Base-by-base conservation (phyloP, 2,888 invertebrate genomes). In the Pemphredon lugubris region DNA sequence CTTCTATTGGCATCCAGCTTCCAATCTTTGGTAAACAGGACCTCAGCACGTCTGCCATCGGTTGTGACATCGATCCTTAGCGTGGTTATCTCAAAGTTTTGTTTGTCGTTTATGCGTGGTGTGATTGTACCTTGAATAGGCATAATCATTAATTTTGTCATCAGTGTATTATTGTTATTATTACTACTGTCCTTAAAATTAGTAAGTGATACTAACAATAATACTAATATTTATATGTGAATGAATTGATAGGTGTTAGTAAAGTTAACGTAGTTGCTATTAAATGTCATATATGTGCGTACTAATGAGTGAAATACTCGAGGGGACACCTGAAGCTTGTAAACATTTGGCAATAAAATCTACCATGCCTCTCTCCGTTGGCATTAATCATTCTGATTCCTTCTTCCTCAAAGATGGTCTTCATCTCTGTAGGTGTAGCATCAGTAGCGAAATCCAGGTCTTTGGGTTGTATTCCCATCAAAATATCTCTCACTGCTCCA, bases 361-460 rank as follows among this genome's bases (percentile, higher is more conserved):
- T 48, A 0, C 99, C 98, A 91, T 98, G 98, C 85, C 95, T 96
- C 88, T 98, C 97, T 4, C 98, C 97, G 88, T 94, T 96, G 71
- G 92, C 92, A 90, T 99, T 98, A 18, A 99, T 95, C 95, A 98
- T 95, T 73, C 99, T 92, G 26, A 81, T 21, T 54, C 93, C 91
- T 91, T 98, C 97, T 48, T 91, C 90, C 4, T 91, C 93, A 86
- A 99, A 98, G 94, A 99, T 96, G 34, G 94, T 93, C 88, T 97
- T 98, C 98, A 99, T 98, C 91, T 99, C 93, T 13, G 94, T 92
- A 0, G 99, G 99, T 0, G 98, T 99, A 6, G 99, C 99, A 13
- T 95, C 96, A 4, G 99, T 98, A 0, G 99, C 99, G 91, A 99
- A 98, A 91, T 99, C 99, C 51, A 99, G 91, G 90, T 99, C 99